Evolutionary conservation across 1,140 invertebrate genomes (phyloP), one percentile per base, ranked within the genome.

Genomic region (Drosophila leontia): DNA sequence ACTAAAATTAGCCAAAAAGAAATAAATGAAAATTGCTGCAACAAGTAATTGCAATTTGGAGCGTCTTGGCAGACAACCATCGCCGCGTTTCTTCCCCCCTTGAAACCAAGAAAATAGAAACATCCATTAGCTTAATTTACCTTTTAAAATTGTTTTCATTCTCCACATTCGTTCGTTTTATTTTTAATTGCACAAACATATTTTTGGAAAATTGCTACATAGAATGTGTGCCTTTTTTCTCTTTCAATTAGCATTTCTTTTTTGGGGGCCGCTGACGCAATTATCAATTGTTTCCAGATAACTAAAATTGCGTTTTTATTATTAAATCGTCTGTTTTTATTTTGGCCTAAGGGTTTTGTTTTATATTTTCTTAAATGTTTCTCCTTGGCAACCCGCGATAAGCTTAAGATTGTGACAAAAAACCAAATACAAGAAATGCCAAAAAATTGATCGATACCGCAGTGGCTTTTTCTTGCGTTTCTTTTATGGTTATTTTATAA

Each of bases 101-200:
- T n/a, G 1, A 7, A 53, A 15, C 5, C 26, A 29, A 29, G 26
- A 57, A 42, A 47, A 53, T 19, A 60, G 53, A 61, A 35, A 62
- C 41, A 57, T 61, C 82, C 82, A 87, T 79, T 70, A 70, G 67
- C 77, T 78, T 78, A 84, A 88, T 84, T 87, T 87, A 87, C 84
- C 84, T 88, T 74, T 90, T 80, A 75, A 88, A 85, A 86, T 82
- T 60, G 76, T 80, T 80, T 86, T 72, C 48, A 72, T 81, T 74
- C 83, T 58, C 29, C 50, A 34, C 48, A 50, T 41, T 65, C 26
- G 42, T 45, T 81, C 19, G 50, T 58, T 78, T 72, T 58, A 62
- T 70, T 82, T 68, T 68, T 45, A 67, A 70, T 68, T 70, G 39
- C 39, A 70, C 12, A 13, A 60, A 60, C 56, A 74, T 74, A 74